These are phyloP conservation scores for Chaitophorus viminalis DNA, from an alignment of 2,888 invertebrate genomes.

Conservation along the genomic window DNA sequence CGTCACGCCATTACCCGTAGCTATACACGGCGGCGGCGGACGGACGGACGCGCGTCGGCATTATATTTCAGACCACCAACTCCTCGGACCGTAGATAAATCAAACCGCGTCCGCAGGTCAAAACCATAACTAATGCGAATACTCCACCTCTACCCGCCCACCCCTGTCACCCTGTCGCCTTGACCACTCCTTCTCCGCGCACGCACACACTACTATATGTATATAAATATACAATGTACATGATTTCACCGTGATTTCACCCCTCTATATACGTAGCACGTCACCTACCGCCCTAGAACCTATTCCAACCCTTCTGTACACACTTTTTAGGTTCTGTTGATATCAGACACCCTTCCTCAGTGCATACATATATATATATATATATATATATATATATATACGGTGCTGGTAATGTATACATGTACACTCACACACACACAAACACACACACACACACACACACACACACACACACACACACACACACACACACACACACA, in stretches of 20 bases:
- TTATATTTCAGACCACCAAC: constrained; percentile 60
- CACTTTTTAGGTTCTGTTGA: constrained; percentile 40
- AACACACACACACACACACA: too few relatives aligned
- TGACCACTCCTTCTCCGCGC: neutral
- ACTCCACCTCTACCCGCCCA: neutral
- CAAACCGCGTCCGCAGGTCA: constrained; percentile 57
- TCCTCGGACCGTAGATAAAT: constrained; percentile 55
- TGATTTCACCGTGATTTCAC: neutral
- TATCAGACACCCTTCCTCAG: constrained; percentile 31
- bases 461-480: too few relatives aligned
- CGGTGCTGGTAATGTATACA: neutral
- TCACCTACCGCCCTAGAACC: neutral
- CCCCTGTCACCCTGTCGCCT: neutral
- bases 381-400: too few relatives aligned
- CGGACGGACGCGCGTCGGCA: constrained; percentile 32
- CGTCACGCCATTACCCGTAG: constrained; percentile 15
- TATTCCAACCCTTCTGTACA: neutral
- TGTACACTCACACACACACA: too few relatives aligned
- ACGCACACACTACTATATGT: too few relatives aligned
- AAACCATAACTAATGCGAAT: constrained; percentile 55
- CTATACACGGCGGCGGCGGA: neutral
- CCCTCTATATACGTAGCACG: too few relatives aligned
- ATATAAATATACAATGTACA: neutral
- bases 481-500: too few relatives aligned
- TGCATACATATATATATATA: too few relatives aligned